Base-by-base conservation (phyloP, 2,113 vertebrate genomes). In the Notothenia coriiceps region DNA sequence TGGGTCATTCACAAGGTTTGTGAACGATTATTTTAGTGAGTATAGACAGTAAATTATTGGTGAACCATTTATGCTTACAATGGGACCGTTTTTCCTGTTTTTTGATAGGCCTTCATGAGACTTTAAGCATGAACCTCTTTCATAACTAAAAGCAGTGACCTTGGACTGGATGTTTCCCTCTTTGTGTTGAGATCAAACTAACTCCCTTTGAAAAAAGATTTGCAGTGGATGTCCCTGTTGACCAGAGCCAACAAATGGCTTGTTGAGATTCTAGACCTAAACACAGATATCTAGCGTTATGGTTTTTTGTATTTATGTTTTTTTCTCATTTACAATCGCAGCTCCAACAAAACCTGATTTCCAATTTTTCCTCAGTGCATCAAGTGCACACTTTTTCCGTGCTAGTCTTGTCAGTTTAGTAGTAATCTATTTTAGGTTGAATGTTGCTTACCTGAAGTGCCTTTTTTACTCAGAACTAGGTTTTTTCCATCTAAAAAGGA, bases 111-210 rank as follows among this genome's bases (percentile, higher is more conserved):
- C 22, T 66, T 77, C 3, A 25, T 62, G 4, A 75, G 33, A 29
- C 29, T 40, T 8, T 20, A 68, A 22, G 57, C 40, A 8, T 49
- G 29, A 80, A 62, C 20, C 61, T 64, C 12, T 63, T 72, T 74
- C 5, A 50, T 40, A n/a, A 54, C 15, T 25, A 46, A 56, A 74
- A 73, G 33, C 55, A 68, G 13, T 33, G n/a, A 77, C 72, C 50
- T 74, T 55, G 1, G 0, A 69, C 29, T 55, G 17, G 20, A 67
- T 69, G 35, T 52, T 55, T 33, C 15, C 29, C 55, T 72, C 69
- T 85, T 70, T 50, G 63, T 51, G 49, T 69, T 62, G 20, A 83
- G 22, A 80, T 79, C 40, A 60, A 79, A 64, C 13, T 1, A 67
- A 63, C 47, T 76, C 43, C 51, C 54, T 40, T 1, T 64, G 54